A percentile compares a stretch with the other conserved stretches of the same genome.
phyloP scores from a whole-genome alignment of 2,888 invertebrate genomes.

The Myathropa florea region DNA sequence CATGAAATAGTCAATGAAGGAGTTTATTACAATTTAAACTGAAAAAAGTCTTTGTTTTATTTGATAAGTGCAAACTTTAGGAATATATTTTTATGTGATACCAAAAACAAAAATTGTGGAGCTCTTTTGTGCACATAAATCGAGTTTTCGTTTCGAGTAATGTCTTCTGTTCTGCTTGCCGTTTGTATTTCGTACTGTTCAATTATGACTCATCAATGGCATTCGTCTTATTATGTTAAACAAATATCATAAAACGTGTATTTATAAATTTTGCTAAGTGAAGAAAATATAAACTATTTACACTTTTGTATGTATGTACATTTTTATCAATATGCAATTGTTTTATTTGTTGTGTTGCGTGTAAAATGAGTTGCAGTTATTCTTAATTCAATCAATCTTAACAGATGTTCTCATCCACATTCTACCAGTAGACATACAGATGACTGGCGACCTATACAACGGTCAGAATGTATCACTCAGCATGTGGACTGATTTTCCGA shows the following conservation, averaged over 20 bases:
- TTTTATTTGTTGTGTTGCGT: not conserved
- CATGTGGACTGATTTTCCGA: too few relatives aligned
- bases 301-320: conserved; percentile 53
- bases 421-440: too few relatives aligned
- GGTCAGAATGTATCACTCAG: too few relatives aligned
- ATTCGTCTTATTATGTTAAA: conserved; percentile 26
- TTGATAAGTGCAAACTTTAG: conserved; percentile 23
- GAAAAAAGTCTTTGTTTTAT: conserved; percentile 2
- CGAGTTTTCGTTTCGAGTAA: conserved; percentile 27
- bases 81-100: conserved; percentile 58
- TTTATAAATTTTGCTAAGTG: conserved; percentile 50
- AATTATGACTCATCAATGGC: conserved; percentile 30
- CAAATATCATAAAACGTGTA: conserved; percentile 30
- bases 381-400: too few relatives aligned
- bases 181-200: conserved; percentile 15
- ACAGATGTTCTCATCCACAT: too few relatives aligned
- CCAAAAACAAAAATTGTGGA: conserved; percentile 43
- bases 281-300: conserved; percentile 49
- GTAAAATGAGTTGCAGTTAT: not conserved
- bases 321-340: not conserved
- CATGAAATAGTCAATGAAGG: conserved; percentile 71
- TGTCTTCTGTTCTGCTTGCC: conserved; percentile 38
- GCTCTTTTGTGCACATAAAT: conserved; percentile 19
- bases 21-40: not conserved
- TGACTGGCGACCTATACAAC: too few relatives aligned